phyloP scores from a whole-genome alignment of 2,797 vertebrate genomes.

The Karalla daura region DNA sequence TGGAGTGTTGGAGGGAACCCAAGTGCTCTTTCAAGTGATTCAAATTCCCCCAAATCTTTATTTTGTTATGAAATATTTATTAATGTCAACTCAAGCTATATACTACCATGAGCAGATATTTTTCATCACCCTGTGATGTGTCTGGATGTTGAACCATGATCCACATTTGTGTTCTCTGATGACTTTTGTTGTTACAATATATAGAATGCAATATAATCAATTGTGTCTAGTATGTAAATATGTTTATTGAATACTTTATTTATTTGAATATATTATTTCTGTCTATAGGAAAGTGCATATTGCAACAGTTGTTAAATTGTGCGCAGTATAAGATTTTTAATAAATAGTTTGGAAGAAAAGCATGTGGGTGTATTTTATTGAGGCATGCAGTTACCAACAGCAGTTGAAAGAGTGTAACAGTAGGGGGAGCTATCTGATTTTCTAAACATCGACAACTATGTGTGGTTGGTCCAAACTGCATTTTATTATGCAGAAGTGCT shows the following conservation, averaged over 20 bases:
- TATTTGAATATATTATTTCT: slow-evolving; percentile 52
- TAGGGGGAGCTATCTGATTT: slow-evolving; percentile 60
- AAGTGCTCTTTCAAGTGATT: slow-evolving; percentile 75
- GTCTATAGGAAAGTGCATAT: slow-evolving; percentile 30
- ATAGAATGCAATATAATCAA: slow-evolving; percentile 42
- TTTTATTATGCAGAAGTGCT: neutral
- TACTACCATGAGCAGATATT: slow-evolving; percentile 10
- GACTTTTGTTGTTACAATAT: slow-evolving; percentile 13
- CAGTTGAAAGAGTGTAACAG: slow-evolving; percentile 33
- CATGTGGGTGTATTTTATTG: neutral
- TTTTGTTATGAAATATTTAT: slow-evolving; percentile 38
- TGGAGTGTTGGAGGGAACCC: slow-evolving; percentile 38
- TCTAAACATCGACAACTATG: neutral
- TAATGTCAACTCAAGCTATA: neutral
- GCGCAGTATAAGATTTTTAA: slow-evolving; percentile 54
- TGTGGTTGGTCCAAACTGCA: neutral
- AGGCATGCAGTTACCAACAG: neutral
- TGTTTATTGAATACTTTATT: slow-evolving; percentile 60
- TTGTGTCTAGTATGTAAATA: slow-evolving; percentile 61
- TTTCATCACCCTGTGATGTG: slow-evolving; percentile 17
- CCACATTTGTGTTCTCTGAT: slow-evolving; percentile 19
- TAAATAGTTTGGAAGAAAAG: slow-evolving; percentile 21
- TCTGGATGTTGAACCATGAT: slow-evolving; percentile 9
- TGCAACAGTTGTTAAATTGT: slow-evolving; percentile 39
- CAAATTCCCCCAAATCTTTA: slow-evolving; percentile 32